Conservation (phyloP, 2,113 vertebrate species). For the Psittacula cyanocephala region DNA sequence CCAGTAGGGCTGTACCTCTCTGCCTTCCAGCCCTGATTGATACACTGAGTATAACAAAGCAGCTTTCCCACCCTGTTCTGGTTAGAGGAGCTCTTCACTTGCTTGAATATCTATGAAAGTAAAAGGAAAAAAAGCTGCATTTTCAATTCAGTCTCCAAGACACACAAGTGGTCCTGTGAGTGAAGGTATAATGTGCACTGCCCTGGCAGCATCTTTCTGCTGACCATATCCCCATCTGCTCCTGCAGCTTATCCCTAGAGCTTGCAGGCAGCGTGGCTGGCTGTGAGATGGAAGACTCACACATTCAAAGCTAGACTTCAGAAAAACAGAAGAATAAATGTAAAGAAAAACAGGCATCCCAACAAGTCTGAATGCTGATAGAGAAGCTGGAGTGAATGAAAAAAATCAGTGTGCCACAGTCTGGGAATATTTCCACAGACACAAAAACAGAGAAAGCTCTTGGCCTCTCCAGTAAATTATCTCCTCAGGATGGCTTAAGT, state of each 20-base stretch:
- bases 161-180: not conserved
- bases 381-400: not conserved
- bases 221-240: not conserved
- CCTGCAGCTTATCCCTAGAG: not conserved
- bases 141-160: not conserved
- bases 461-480: not conserved
- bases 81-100: not conserved
- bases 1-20: not conserved
- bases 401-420: not conserved
- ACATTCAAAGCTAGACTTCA: not conserved
- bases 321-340: not conserved
- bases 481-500: not conserved
- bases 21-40: not conserved
- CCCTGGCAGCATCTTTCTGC: not conserved
- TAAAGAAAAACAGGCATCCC: rapidly evolving
- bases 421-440: not conserved
- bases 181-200: not conserved
- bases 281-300: not conserved
- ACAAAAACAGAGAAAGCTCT: not conserved
- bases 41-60: not conserved
- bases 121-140: not conserved
- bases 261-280: not conserved
- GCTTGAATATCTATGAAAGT: not conserved
- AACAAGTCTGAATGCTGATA: not conserved
- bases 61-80: not conserved